Percentiles rank a stretch among this genome's conserved stretches.
These are phyloP conservation scores for Sycon ciliatum DNA, from an alignment of 37 sponge, comb jelly and placozoan genomes.

Conservation along the genomic window DNA sequence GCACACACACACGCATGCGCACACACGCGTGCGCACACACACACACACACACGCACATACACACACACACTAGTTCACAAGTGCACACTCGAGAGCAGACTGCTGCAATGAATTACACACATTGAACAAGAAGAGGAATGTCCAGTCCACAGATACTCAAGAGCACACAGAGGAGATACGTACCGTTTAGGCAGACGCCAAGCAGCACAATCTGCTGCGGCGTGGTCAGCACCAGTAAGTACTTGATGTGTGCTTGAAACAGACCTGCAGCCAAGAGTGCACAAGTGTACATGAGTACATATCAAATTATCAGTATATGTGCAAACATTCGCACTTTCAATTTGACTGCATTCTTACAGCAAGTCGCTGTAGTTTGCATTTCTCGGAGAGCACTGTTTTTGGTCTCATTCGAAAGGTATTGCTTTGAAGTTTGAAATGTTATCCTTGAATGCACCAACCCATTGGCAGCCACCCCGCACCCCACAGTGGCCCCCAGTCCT, in stretches of 20 bases:
- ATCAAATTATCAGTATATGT: too few relatives aligned
- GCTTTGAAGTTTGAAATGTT: too few relatives aligned
- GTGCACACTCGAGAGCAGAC: not conserved
- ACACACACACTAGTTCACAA: not conserved
- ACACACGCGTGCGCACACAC: slow-evolving; percentile 16
- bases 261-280: slow-evolving; percentile 39
- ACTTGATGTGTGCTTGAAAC: slow-evolving; percentile 82
- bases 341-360: too few relatives aligned
- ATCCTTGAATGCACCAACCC: too few relatives aligned
- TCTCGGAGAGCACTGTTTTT: too few relatives aligned
- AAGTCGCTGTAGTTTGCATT: too few relatives aligned
- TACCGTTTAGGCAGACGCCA: slow-evolving; percentile 81
- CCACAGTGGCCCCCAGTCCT: too few relatives aligned
- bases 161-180: slow-evolving; percentile 3
- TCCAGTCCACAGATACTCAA: not conserved
- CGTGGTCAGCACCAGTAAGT: slow-evolving; percentile 76
- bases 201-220: slow-evolving; percentile 79
- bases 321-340: too few relatives aligned
- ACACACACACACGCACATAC: slow-evolving; percentile 14
- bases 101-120: not conserved
- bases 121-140: not conserved
- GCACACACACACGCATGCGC: not conserved
- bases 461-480: too few relatives aligned
- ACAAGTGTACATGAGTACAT: too few relatives aligned
- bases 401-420: too few relatives aligned